Evolutionary conservation across 2,113 vertebrate species (phyloP).

Genomic region (Bujurquina vittata): DNA sequence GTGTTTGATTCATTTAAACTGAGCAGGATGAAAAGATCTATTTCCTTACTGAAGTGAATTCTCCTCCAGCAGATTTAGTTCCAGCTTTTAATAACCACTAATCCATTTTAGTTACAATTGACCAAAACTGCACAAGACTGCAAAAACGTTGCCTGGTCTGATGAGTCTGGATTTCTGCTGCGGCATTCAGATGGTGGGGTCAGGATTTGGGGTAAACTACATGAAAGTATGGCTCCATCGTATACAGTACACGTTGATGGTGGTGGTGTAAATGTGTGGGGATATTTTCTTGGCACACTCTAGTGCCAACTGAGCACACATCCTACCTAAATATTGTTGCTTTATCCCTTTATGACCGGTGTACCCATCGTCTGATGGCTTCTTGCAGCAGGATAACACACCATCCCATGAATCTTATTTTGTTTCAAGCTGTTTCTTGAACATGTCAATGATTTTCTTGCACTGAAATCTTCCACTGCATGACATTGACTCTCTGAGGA

Average conservation of each 20-base stretch:
- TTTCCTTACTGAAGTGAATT: neutral
- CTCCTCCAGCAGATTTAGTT: neutral
- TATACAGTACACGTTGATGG: neutral
- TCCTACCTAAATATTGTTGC: too few relatives aligned
- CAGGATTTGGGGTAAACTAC: neutral
- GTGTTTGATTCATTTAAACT: neutral
- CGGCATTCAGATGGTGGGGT: rapidly evolving
- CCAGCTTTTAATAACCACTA: too few relatives aligned
- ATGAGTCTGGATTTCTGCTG: neutral
- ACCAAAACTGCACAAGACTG: neutral
- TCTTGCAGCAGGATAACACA: too few relatives aligned
- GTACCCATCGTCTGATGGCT: too few relatives aligned
- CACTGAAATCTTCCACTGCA: too few relatives aligned
- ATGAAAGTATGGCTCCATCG: neutral
- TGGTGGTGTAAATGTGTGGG: neutral
- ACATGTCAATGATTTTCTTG: too few relatives aligned
- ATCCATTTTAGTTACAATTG: neutral
- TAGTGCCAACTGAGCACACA: neutral
- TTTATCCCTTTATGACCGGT: too few relatives aligned
- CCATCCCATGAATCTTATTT: too few relatives aligned
- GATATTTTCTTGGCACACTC: neutral
- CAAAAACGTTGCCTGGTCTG: neutral
- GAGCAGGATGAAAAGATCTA: neutral
- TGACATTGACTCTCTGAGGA: too few relatives aligned
- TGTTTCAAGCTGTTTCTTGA: too few relatives aligned